phyloP scores from a whole-genome alignment of 2,797 vertebrate genomes.

The Phaenicophaeus curvirostris region DNA sequence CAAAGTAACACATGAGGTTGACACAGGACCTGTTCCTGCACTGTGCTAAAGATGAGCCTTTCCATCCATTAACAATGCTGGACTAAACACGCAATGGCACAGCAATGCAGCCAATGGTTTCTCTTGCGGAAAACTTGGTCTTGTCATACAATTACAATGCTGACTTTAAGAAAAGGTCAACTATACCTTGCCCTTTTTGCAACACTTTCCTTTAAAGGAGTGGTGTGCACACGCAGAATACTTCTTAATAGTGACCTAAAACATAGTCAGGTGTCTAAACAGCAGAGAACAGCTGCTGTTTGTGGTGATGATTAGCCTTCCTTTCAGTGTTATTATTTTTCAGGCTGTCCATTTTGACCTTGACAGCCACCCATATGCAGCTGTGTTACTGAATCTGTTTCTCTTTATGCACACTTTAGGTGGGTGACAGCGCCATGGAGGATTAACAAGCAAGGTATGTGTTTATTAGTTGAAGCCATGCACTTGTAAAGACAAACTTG shows the following conservation, averaged over 20 bases:
- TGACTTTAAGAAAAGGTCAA: background rate
- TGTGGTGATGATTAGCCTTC: background rate
- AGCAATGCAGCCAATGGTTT: background rate
- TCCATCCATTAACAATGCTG: background rate
- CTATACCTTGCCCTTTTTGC: background rate
- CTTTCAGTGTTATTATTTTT: background rate
- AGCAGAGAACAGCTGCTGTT: background rate
- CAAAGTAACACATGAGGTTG: background rate
- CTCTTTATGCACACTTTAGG: constrained; percentile 30
- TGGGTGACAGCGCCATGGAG: constrained; percentile 16
- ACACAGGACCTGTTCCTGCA: background rate
- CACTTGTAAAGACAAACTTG: background rate
- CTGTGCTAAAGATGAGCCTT: background rate
- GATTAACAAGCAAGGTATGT: constrained; percentile 47
- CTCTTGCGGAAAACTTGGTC: background rate
- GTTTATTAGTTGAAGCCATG: background rate
- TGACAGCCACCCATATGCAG: background rate
- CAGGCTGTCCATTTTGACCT: constrained; percentile 16
- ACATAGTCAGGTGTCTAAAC: background rate
- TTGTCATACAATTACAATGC: background rate
- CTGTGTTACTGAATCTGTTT: constrained; percentile 3
- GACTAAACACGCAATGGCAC: background rate
- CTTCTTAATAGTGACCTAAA: background rate
- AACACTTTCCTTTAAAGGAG: background rate
- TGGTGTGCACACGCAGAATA: background rate